Percentiles rank a stretch among this genome's conserved stretches.
Conservation (phyloP, 2,113 vertebrate species). For the Paracanthobrama guichenoti region DNA sequence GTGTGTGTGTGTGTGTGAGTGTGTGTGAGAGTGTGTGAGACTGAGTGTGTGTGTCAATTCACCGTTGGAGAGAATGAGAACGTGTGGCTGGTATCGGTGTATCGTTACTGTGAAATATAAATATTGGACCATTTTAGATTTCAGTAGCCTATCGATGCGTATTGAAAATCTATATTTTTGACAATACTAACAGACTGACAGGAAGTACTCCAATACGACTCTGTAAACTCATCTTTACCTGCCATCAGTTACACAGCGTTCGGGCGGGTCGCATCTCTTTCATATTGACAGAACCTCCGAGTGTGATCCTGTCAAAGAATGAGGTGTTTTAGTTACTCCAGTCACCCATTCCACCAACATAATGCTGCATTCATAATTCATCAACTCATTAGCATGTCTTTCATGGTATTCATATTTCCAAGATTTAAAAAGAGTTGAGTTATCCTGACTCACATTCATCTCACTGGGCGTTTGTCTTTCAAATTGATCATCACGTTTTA, state of each 20-base stretch:
- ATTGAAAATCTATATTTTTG: too few relatives aligned
- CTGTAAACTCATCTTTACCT: background rate
- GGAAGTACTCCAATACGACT: background rate
- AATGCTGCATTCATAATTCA: constrained; percentile 63
- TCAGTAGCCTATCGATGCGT: too few relatives aligned
- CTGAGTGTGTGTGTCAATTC: too few relatives aligned
- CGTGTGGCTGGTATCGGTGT: too few relatives aligned
- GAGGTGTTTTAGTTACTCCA: constrained; percentile 52
- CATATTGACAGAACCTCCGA: background rate
- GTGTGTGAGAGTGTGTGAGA: too few relatives aligned
- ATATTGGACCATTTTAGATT: too few relatives aligned
- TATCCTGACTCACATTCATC: constrained; percentile 42
- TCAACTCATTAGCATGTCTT: constrained; percentile 62
- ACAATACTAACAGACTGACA: too few relatives aligned
- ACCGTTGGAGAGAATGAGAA: too few relatives aligned
- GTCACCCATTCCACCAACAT: constrained; percentile 61
- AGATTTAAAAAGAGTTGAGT: constrained; percentile 55
- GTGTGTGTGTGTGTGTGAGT: too few relatives aligned
- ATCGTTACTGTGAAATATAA: too few relatives aligned
- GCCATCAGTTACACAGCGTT: background rate
- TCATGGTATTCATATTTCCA: constrained; percentile 53
- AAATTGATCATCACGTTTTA: background rate
- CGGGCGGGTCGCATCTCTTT: background rate
- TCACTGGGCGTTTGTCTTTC: background rate
- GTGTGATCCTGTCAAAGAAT: constrained; percentile 16